Base-by-base conservation (phyloP, 2,888 invertebrate genomes). In the Perizoma flavofasciatum region DNA sequence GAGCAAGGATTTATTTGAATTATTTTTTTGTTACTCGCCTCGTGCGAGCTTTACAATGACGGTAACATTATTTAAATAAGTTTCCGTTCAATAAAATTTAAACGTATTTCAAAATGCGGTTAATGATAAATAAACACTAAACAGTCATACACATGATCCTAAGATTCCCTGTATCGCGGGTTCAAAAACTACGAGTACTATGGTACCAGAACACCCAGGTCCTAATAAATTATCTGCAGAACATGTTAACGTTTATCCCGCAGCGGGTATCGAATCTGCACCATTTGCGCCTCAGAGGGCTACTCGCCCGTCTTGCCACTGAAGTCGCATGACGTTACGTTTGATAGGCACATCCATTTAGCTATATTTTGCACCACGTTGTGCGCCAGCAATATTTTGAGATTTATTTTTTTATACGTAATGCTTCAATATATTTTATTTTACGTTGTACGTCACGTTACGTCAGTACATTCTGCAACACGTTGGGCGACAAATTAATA, bases 41-140 rank as follows among this genome's bases (percentile, higher is more conserved):
- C 6, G 46, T 33, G 51, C 51, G 41, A 57, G 48, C 45, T 55
- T 52, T 35, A 55, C 32, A 49, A 58, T 39, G 33, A 37, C 32
- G 59, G 32, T 46, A 8, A 54, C 49, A 45, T 63, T 59, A 45
- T 63, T 59, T 59, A 22, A 55, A 63, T 56, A 56, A 61, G 58
- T 73, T 79, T 78, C 72, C 75, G 67, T 67, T 63, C 75, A 73
- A 79, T 83, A 81, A 73, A 81, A 67, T 75, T 66, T 67, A 59
- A 68, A 71, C 67, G 55, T 54, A 54, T 47, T 62, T 63, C 45
- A 66, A 62, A 55, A 56, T 41, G 59, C 55, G 51, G 51, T 55
- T 49, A n/a, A 4, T 4, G 9, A 44, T 50, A 22, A 22, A 22
- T 22, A 22, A 22, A 22, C 22, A 3, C 3, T 22, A 22, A 22